phyloP scores from a whole-genome alignment of 2,113 vertebrate genomes.

The Notechis scutatus region DNA sequence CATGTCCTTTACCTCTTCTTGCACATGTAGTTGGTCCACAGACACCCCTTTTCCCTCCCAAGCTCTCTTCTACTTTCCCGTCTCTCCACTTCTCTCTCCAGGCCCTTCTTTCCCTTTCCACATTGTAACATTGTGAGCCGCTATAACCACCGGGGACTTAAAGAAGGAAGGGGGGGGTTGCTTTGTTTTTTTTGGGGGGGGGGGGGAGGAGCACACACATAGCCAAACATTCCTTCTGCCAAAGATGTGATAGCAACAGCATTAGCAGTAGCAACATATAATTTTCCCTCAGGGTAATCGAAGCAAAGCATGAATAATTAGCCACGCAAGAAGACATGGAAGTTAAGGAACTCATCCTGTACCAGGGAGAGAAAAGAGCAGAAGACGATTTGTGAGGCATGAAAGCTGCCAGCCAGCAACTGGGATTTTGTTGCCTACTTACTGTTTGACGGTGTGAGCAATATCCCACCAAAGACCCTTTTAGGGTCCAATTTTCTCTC shows the following conservation, averaged over 20 bases:
- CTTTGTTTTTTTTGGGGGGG: not conserved
- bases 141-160: not conserved
- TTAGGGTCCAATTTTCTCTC: constrained; percentile 21
- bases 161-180: not conserved
- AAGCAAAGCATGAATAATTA: not conserved
- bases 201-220: not conserved
- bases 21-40: not conserved
- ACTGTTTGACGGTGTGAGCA: constrained; percentile 24
- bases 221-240: not conserved
- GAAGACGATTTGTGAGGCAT: not conserved
- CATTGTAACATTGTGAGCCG: not conserved
- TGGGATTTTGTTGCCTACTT: constrained; percentile 16
- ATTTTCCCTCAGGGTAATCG: not conserved
- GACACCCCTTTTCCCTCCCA: not conserved
- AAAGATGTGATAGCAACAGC: not conserved
- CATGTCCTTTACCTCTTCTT: not conserved
- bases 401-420: not conserved
- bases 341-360: not conserved
- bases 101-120: not conserved
- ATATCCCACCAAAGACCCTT: constrained; percentile 7
- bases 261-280: not conserved
- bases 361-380: not conserved
- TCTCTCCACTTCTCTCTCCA: not conserved
- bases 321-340: not conserved
- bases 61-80: not conserved